These are phyloP conservation scores for Platalea minor DNA, from an alignment of 2,797 vertebrate species.

Conservation along the genomic window DNA sequence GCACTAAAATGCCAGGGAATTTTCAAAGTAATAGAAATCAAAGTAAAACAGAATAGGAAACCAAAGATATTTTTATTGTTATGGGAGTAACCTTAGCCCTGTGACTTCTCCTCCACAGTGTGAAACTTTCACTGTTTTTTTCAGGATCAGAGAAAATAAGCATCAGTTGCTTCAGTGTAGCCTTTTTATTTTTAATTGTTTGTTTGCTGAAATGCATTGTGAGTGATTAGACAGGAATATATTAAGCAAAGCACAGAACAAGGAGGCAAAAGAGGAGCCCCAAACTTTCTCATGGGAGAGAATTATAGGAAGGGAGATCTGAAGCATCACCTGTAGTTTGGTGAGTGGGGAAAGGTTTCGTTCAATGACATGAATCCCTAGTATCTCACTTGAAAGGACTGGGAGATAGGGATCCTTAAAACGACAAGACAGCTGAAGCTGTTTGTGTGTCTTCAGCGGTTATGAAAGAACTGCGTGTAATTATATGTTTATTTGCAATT, in stretches of 20 bases:
- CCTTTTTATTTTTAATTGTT: neutral
- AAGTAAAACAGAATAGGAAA: neutral
- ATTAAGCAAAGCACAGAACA: neutral
- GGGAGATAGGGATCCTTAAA: neutral
- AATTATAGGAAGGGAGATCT: neutral
- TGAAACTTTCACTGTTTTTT: neutral
- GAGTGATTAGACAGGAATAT: neutral
- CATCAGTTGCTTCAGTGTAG: neutral
- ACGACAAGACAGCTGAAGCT: fast-evolving
- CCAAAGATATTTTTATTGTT: neutral
- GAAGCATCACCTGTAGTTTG: neutral
- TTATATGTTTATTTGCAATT: conserved; percentile 17
- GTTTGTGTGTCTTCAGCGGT: neutral
- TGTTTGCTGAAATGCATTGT: neutral
- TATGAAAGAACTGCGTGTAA: neutral
- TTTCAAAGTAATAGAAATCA: neutral
- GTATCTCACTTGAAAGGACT: neutral
- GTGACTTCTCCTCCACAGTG: neutral
- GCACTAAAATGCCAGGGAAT: neutral
- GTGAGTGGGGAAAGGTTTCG: neutral
- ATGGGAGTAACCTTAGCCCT: neutral
- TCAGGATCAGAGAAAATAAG: neutral
- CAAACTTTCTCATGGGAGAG: neutral
- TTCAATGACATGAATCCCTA: neutral
- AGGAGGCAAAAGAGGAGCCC: neutral